Conservation (phyloP, 1,140 invertebrate genomes). For the Branchinecta lynchi region DNA sequence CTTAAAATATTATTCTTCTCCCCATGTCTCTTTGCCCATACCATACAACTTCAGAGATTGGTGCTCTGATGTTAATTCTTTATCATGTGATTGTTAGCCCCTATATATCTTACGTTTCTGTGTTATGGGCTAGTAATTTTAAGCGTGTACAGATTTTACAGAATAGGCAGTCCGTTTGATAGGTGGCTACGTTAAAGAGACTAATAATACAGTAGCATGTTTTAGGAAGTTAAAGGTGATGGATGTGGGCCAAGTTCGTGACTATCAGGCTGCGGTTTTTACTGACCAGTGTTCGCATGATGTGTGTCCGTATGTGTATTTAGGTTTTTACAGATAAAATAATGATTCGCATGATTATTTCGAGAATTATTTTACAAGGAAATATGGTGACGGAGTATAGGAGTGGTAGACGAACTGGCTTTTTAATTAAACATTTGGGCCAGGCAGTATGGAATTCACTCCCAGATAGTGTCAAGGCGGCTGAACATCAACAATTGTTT, state of each 20-base stretch:
- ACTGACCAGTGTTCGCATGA: slow-evolving; percentile 1
- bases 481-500: too few relatives aligned
- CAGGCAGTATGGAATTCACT: too few relatives aligned
- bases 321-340: slow-evolving; percentile 1
- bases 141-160: slow-evolving; percentile 1
- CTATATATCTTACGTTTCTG: slow-evolving; percentile 1
- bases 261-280: not conserved
- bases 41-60: too few relatives aligned
- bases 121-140: not conserved
- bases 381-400: not conserved
- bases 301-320: not conserved
- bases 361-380: not conserved
- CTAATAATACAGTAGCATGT: too few relatives aligned
- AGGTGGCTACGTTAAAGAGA: too few relatives aligned
- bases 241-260: slow-evolving; percentile 1
- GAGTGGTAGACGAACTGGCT: not conserved
- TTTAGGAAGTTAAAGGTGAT: too few relatives aligned
- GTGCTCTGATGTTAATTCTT: not conserved
- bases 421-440: too few relatives aligned
- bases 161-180: slow-evolving; percentile 8
- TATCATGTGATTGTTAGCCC: too few relatives aligned
- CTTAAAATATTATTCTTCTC: too few relatives aligned
- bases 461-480: too few relatives aligned
- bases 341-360: slow-evolving; percentile 6
- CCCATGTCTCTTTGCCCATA: too few relatives aligned